Evolutionary conservation across 1,140 invertebrate species (phyloP).

Genomic region (Wiebesia pumilae): DNA sequence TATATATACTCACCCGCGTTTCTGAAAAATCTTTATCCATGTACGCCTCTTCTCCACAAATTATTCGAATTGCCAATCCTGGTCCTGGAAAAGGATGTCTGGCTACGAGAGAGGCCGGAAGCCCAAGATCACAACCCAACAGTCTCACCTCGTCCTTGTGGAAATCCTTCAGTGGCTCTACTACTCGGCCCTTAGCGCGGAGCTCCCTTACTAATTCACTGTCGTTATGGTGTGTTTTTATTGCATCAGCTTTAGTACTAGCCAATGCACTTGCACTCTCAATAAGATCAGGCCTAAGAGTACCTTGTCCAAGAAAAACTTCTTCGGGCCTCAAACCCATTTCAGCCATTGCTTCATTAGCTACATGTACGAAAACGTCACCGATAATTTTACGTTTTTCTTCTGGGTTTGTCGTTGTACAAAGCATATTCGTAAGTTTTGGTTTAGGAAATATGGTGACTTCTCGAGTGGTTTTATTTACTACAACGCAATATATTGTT

Average conservation of each 20-base stretch:
- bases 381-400: conserved; percentile 99
- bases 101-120: conserved; percentile 90
- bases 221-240: conserved; percentile 99
- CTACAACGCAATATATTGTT: conserved; percentile 44
- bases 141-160: conserved; percentile 98
- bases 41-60: conserved; percentile 97
- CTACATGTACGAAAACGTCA: conserved; percentile 96
- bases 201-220: conserved; percentile 95
- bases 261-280: conserved; percentile 94
- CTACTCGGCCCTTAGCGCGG: conserved; percentile 89
- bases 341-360: conserved; percentile 88
- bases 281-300: conserved; percentile 97
- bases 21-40: conserved; percentile 96
- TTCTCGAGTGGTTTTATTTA: conserved; percentile 48
- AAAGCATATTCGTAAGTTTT: conserved; percentile 90
- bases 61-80: conserved; percentile 94
- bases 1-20: conserved; percentile 86
- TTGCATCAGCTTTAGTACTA: conserved; percentile 92
- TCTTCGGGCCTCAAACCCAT: conserved; percentile 90
- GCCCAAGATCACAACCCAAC: conserved; percentile 90
- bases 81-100: conserved; percentile 98
- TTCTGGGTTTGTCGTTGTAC: conserved; percentile 91
- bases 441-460: conserved; percentile 75
- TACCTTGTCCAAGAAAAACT: conserved; percentile 91
- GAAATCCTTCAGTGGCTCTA: conserved; percentile 99